A percentile compares a stretch with the other conserved stretches of the same genome.
Conservation (phyloP, 1,140 invertebrate species). For the Plectrocnemia conspersa region DNA sequence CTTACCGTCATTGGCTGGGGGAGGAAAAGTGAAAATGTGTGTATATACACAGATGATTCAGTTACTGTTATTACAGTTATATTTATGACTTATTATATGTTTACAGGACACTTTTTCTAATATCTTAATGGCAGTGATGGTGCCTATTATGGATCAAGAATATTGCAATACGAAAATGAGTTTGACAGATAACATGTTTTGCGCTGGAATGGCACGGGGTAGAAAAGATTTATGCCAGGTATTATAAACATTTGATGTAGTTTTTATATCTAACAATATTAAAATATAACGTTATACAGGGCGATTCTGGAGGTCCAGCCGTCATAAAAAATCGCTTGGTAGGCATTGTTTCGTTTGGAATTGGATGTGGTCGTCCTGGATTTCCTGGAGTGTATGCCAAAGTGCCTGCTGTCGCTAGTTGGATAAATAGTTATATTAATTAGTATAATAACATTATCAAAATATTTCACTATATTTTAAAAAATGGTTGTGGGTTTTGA, state of each 20-base stretch:
- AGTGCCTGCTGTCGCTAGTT: conserved; percentile 42
- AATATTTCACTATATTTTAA: too few relatives aligned
- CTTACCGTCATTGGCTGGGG: conserved; percentile 43
- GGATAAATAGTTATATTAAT: too few relatives aligned
- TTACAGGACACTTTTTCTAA: too few relatives aligned
- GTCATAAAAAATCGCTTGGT: conserved; percentile 44
- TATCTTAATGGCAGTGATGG: conserved; percentile 37
- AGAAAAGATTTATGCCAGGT: conserved; percentile 60
- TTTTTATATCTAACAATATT: conserved; percentile 5
- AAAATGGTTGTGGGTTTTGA: too few relatives aligned
- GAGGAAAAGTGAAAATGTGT: neutral
- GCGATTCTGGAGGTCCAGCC: conserved; percentile 48
- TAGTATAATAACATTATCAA: too few relatives aligned
- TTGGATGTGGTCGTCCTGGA: conserved; percentile 52
- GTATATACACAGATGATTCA: too few relatives aligned
- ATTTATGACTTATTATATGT: too few relatives aligned
- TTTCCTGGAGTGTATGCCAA: conserved; percentile 60
- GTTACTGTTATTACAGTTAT: too few relatives aligned
- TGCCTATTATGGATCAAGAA: conserved; percentile 38
- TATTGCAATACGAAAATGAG: conserved; percentile 36
- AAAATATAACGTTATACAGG: conserved; percentile 38
- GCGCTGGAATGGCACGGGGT: conserved; percentile 55
- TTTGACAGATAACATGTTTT: conserved; percentile 56
- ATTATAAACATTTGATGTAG: conserved; percentile 10
- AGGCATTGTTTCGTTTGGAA: conserved; percentile 59